Evolutionary conservation across 2,797 vertebrate species (phyloP).

Genomic region (Acanthurus lineatus): DNA sequence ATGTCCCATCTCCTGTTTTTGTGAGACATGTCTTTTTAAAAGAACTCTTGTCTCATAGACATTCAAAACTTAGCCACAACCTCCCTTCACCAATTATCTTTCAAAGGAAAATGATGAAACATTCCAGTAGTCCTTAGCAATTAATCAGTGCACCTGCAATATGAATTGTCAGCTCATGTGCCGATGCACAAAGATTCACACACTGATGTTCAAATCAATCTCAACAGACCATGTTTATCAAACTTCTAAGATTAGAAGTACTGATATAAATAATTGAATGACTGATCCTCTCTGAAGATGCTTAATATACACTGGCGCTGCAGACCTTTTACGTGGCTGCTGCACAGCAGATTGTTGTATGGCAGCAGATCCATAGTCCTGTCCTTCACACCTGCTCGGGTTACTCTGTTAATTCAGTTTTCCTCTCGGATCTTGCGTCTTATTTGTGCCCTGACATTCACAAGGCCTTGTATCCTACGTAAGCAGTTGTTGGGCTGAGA

Average conservation of each 20-base stretch:
- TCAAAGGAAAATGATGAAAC: not conserved
- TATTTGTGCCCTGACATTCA: conserved; percentile 49
- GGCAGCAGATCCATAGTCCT: conserved; percentile 52
- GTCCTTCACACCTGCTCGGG: conserved; percentile 52
- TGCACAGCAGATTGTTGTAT: conserved; percentile 30
- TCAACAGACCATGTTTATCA: conserved; percentile 5
- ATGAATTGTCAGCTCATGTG: not conserved
- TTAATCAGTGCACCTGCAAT: not conserved
- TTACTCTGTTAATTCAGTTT: conserved; percentile 68
- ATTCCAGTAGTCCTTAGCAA: not conserved
- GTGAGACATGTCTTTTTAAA: not conserved
- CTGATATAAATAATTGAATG: conserved; percentile 12
- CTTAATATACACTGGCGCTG: conserved; percentile 11
- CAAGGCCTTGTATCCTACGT: conserved; percentile 29
- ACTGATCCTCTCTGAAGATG: not conserved
- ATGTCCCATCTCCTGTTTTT: not conserved
- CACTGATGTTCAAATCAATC: not conserved
- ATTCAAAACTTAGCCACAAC: not conserved
- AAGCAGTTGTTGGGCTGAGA: conserved; percentile 48
- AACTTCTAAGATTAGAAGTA: not conserved
- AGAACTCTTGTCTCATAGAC: not conserved
- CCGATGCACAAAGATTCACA: conserved; percentile 5
- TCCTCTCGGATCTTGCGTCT: conserved; percentile 17
- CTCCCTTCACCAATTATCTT: not conserved
- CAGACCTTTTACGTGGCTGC: conserved; percentile 25